Percentiles rank a stretch among this genome's conserved stretches.
Evolutionary conservation across 2,797 vertebrate genomes (phyloP).

Genomic region (Denticeps clupeoides): DNA sequence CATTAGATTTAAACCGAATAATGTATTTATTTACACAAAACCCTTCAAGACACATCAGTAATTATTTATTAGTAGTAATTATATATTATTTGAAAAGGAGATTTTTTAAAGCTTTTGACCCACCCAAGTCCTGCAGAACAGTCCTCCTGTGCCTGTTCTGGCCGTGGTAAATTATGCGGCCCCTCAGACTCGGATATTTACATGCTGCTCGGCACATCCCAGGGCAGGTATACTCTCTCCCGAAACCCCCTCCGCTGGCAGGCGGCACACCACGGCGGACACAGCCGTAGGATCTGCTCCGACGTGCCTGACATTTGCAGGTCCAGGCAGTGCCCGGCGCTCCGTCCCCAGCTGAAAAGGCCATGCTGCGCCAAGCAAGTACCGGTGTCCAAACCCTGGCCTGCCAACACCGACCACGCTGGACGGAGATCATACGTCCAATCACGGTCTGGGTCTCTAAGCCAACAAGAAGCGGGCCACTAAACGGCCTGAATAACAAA

Average conservation of each 20-base stretch:
- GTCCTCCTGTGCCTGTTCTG: background rate
- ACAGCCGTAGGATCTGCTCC: constrained; percentile 43
- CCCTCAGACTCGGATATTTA: constrained; percentile 23
- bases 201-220: constrained; percentile 29
- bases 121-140: no score
- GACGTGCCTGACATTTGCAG: constrained; percentile 62
- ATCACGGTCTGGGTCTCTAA: no score
- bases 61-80: no score
- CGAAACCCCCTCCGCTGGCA: constrained; percentile 43
- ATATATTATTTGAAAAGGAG: no score
- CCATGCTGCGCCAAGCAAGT: constrained; percentile 38
- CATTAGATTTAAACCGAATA: no score
- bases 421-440: constrained; percentile 25
- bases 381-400: constrained; percentile 17
- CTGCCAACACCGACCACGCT: constrained; percentile 5
- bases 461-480: no score
- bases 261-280: constrained; percentile 45
- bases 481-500: no score
- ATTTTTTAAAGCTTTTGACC: no score
- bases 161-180: constrained; percentile 17
- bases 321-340: constrained; percentile 26
- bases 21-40: no score
- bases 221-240: constrained; percentile 36
- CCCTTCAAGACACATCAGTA: no score
- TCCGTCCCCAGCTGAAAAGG: constrained; percentile 45